Evolutionary conservation across 2,113 vertebrate genomes (phyloP).

Genomic region (Tilapia sparmanii): DNA sequence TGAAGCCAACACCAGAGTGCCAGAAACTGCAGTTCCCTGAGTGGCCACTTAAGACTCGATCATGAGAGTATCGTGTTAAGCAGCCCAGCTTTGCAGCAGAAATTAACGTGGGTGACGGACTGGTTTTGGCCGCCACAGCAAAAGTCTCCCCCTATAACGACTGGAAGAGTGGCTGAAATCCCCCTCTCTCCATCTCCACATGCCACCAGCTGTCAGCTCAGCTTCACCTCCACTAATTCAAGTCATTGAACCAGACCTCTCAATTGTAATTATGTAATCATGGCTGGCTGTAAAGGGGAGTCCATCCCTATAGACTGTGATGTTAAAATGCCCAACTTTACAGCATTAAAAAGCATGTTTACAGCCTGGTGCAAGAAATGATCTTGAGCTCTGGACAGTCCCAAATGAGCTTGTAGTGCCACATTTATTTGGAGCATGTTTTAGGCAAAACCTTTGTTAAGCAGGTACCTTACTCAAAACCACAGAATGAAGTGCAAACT

Average conservation of each 20-base stretch:
- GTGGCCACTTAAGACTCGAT: background rate
- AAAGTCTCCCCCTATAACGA: background rate
- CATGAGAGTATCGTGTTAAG: background rate
- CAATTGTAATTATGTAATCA: background rate
- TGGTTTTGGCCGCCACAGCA: background rate
- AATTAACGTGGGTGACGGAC: background rate
- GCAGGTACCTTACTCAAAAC: too few species aligned
- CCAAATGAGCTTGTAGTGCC: background rate
- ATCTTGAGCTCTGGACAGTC: background rate
- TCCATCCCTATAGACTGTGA: background rate
- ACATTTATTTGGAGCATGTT: background rate
- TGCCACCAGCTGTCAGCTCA: background rate
- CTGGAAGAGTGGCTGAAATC: background rate
- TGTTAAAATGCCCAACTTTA: background rate
- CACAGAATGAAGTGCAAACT: too few species aligned
- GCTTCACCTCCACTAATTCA: background rate
- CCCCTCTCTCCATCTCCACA: background rate
- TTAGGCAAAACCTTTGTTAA: background rate
- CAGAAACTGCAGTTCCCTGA: background rate
- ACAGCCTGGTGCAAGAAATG: background rate
- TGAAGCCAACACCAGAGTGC: background rate
- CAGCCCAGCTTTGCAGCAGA: background rate
- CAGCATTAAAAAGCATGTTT: background rate
- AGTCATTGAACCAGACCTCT: background rate
- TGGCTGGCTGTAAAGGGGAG: background rate